Conservation (phyloP, 2,888 invertebrate genomes). For the Tuta absoluta region DNA sequence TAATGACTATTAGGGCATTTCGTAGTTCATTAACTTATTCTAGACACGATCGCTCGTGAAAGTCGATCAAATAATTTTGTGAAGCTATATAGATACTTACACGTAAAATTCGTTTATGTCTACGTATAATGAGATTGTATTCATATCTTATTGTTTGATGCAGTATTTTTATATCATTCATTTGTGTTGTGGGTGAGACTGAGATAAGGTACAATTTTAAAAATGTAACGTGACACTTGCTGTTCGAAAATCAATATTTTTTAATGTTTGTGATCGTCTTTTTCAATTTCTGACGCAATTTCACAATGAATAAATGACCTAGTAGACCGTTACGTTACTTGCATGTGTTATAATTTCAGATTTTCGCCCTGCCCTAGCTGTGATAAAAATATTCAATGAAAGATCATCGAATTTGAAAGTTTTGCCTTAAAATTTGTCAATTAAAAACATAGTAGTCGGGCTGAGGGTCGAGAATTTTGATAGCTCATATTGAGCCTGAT, state of each 20-base stretch:
- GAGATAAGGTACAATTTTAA: conserved; percentile 76
- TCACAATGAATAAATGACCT: conserved; percentile 58
- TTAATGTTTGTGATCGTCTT: conserved; percentile 62
- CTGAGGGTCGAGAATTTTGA: conserved; percentile 71
- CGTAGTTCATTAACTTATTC: conserved; percentile 77
- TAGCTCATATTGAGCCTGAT: conserved; percentile 79
- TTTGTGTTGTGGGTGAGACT: conserved; percentile 77
- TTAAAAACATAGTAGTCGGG: conserved; percentile 58
- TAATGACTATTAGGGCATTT: conserved; percentile 79
- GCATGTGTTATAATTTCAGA: conserved; percentile 75
- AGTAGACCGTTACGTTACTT: conserved; percentile 71
- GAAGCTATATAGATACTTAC: conserved; percentile 53
- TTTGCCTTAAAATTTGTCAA: conserved; percentile 53
- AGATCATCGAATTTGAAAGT: conserved; percentile 30
- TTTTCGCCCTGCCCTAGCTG: conserved; percentile 80
- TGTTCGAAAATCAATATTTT: conserved; percentile 58
- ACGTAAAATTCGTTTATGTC: conserved; percentile 56
- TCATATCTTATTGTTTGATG: conserved; percentile 64
- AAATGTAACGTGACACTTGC: conserved; percentile 59
- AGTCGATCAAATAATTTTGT: conserved; percentile 75
- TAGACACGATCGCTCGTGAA: conserved; percentile 73
- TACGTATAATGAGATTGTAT: conserved; percentile 45
- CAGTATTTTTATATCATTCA: conserved; percentile 77
- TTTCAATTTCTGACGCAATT: conserved; percentile 46
- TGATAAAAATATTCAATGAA: conserved; percentile 49